A percentile compares a stretch with the other conserved stretches of the same genome.
Evolutionary conservation across 2,888 invertebrate species (phyloP).

Genomic region (Sinhomidia bicolor): DNA sequence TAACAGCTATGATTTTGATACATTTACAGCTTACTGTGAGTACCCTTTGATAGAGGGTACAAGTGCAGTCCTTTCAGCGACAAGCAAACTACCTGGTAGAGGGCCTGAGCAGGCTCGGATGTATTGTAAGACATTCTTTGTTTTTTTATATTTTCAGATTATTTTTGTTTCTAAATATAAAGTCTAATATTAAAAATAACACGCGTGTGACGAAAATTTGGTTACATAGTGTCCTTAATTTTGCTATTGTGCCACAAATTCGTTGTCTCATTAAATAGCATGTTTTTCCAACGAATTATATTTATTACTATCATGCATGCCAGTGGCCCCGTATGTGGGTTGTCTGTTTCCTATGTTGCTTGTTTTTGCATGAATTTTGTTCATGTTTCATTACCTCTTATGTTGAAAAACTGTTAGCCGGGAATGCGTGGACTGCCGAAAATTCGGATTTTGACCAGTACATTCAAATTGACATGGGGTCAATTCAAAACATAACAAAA

Average conservation of each 20-base stretch:
- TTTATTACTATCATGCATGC: not conserved
- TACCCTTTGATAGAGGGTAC: constrained; percentile 87
- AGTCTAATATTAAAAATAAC: not conserved
- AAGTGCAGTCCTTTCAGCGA: constrained; percentile 88
- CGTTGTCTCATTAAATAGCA: not conserved
- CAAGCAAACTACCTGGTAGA: constrained; percentile 90
- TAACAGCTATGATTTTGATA: not conserved
- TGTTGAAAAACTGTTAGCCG: constrained; percentile 85
- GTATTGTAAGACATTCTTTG: constrained; percentile 86
- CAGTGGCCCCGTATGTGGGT: constrained; percentile 1
- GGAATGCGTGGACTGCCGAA: constrained; percentile 95
- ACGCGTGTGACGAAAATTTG: too few species aligned
- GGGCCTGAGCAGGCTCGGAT: constrained; percentile 93
- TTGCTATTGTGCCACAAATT: not conserved
- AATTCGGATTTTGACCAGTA: constrained; percentile 96
- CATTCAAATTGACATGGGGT: constrained; percentile 93
- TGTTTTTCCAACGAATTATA: not conserved
- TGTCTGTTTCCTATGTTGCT: constrained; percentile 67
- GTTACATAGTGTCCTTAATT: constrained; percentile 72
- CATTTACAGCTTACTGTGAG: constrained; percentile 86
- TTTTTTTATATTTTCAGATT: not conserved
- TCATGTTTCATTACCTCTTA: constrained; percentile 80
- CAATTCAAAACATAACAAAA: constrained; percentile 91
- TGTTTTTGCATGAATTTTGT: constrained; percentile 57
- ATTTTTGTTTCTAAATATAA: not conserved